Evolutionary conservation across 2,888 invertebrate species (phyloP), one percentile per base, ranked within the genome.

Genomic region (Macrosoma leucophasiata): DNA sequence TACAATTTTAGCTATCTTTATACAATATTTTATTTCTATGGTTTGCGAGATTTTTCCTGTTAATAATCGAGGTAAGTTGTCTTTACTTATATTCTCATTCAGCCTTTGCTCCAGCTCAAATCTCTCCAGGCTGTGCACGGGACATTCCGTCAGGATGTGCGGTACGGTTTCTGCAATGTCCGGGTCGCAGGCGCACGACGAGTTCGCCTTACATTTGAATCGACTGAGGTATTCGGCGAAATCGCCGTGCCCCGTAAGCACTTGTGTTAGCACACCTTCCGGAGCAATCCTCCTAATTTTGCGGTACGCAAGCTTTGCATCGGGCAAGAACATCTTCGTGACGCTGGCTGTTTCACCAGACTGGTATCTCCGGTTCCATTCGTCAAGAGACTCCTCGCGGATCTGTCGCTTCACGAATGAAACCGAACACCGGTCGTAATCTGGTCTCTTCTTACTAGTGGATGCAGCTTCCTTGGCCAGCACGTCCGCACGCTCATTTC

Each of bases 401-500:
- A 39, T 29, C 1, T 9, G 2, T 6, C 26, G 31, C 14, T 36
- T 36, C 10, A 24, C 13, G 25, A 10, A 30, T 4, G 35, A 35
- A 2, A 24, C 19, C 10, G 32, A 24, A 10, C 26, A 27, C 10
- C 8, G 4, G 8, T 17, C 26, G 11, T 27, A 27, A n/a, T 20
- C 12, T n/a, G 13, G 4, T 21, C 20, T n/a, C 15, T 10, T 1
- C 7, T 3, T 15, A 13, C 9, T 22, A 14, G 9, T 35, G 29
- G 13, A 23, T 8, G 18, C 22, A 11, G 25, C 18, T 12, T 19
- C 13, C 11, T 41, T 41, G 1, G 46, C 46, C 1, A 33, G 26
- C 3, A 13, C n/a, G 10, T 46, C 42, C 0, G 46, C 46, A 1
- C 36, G 5, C 11, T 40, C 46, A 6, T 42, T 42, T 0, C 38